phyloP scores from a whole-genome alignment of 2,888 invertebrate species.

The Ommatoiulus sabulosus region DNA sequence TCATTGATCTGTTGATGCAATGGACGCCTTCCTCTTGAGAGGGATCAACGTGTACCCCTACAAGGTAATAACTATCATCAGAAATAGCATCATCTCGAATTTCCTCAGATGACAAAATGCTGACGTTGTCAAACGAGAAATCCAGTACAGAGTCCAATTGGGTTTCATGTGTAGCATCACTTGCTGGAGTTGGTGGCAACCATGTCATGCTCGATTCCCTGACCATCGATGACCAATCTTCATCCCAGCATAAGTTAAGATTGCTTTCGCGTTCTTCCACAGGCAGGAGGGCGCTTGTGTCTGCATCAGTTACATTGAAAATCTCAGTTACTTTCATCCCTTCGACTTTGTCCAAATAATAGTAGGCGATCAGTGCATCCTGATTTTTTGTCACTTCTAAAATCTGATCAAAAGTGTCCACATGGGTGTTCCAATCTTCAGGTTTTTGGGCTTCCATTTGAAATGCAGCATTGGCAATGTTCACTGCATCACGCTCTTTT shows the following conservation, averaged over 20 bases:
- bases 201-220: background rate
- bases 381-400: constrained; percentile 82
- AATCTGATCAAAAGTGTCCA: constrained; percentile 73
- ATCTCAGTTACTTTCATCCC: constrained; percentile 89
- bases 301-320: constrained; percentile 85
- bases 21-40: background rate
- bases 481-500: constrained; percentile 51
- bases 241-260: constrained; percentile 56
- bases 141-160: constrained; percentile 51
- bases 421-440: constrained; percentile 10
- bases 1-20: background rate
- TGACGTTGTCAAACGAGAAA: constrained; percentile 8
- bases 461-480: constrained; percentile 55
- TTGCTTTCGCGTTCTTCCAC: constrained; percentile 51
- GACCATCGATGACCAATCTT: constrained; percentile 23
- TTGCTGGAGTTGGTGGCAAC: too few species aligned
- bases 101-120: background rate
- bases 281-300: constrained; percentile 66
- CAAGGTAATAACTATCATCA: background rate
- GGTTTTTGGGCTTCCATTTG: constrained; percentile 1
- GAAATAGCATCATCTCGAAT: background rate
- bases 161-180: background rate
- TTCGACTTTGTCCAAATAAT: constrained; percentile 89
- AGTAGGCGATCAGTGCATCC: constrained; percentile 90
- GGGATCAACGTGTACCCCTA: background rate